Evolutionary conservation across 2,797 vertebrate genomes (phyloP), one percentile per base, ranked within the genome.

Genomic region (Chanos chanos): DNA sequence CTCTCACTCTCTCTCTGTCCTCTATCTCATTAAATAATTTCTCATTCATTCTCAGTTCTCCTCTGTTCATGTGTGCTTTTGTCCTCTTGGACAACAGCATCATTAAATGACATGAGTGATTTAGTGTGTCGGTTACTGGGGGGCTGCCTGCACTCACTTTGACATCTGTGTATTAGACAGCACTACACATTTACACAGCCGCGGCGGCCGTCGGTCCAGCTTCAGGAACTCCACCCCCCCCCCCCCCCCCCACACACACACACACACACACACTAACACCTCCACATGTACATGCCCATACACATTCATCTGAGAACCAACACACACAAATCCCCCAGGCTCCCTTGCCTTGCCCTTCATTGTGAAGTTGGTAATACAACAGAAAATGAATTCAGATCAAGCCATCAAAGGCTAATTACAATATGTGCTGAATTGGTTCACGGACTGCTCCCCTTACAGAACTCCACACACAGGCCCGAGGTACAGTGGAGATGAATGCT

Each of bases 121-220:
- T 49, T 34, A 5, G 18, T n/a, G n/a, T n/a, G n/a, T n/a, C n/a
- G n/a, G n/a, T n/a, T n/a, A n/a, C n/a, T n/a, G n/a, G n/a, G n/a
- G n/a, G n/a, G n/a, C n/a, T n/a, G n/a, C n/a, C n/a, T n/a, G n/a
- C n/a, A n/a, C n/a, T n/a, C n/a, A n/a, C n/a, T 44, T n/a, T 60
- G 61, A 66, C 61, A 63, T 71, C 61, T 73, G 65, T 62, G 57
- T n/a, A n/a, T 73, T 50, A 60, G 54, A 61, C 37, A 39, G 39
- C 30, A 44, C 28, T 61, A 62, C 36, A 39, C 55, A 59, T 59
- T 64, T 61, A 59, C 33, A 59, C 45, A 62, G 30, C 43, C 52
- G 49, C 10, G 12, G n/a, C 55, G 49, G 66, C 44, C 62, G 10
- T 19, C 22, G 45, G 50, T 10, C 40, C 57, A 63, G 45, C 53